Base-by-base conservation (phyloP, 2,113 vertebrate genomes). In the Siniperca chuatsi region DNA sequence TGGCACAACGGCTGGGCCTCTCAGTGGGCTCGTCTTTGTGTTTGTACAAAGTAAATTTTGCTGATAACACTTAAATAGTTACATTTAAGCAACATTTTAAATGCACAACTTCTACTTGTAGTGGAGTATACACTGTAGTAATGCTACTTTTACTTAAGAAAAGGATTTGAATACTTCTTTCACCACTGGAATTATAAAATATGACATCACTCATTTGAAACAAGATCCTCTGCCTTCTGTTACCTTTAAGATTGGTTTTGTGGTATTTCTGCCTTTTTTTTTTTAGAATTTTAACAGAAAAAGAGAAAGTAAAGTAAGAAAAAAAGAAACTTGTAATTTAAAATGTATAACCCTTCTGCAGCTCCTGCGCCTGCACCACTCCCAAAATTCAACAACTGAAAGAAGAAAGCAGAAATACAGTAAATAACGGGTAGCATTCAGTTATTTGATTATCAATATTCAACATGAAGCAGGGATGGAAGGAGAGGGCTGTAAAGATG, bases 11-110 rank as follows among this genome's bases (percentile, higher is more conserved):
- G 40, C 65, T 10, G 54, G 64, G 78, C 86, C 84, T 89, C 84
- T 86, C 67, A 62, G 88, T 82, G 74, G 82, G 76, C 58, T 75
- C 0, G 57, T 85, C 82, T 91, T 89, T 93, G 87, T 90, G 90
- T 93, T 95, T 93, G 81, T 68, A 29, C 29, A 29, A 15, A 48
- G 46, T 48, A 13, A 12, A 60, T 60, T 60, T 29, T 60, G n/a
- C n/a, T 58, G 55, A 58, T 25, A 25, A 37, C 35, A 55, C 54
- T 55, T 55, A 6, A 7, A 20, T 55, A 9, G 8, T 23, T 4
- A 55, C 21, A 29, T 13, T 33, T 64, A 37, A 12, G 18, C 8
- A 64, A 37, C 35, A 37, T 37, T 37, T 21, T 62, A 40, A 25
- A 37, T 37, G 35, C 35, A 37, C 35, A 1, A 44, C 23, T 20